These are phyloP conservation scores for Melanaphis sacchari DNA, from an alignment of 1,140 invertebrate genomes.

Conservation along the genomic window DNA sequence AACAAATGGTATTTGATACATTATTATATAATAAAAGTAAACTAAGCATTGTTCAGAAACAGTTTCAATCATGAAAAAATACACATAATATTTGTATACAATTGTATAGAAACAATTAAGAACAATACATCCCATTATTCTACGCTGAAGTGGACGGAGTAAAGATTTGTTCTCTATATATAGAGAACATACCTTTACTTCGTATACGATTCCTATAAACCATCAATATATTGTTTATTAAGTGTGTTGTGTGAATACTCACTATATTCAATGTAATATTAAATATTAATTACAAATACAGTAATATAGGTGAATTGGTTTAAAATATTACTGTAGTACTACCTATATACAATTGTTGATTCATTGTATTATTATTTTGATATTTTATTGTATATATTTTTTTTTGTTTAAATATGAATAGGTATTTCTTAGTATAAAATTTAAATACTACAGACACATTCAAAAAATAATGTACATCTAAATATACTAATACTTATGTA, in stretches of 20 bases:
- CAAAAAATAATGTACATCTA: background rate
- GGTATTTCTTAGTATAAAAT: background rate
- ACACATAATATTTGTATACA: background rate
- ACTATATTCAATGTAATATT: too few relatives aligned
- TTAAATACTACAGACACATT: background rate
- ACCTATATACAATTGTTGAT: too few relatives aligned
- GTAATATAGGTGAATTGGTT: too few relatives aligned
- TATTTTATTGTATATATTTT: background rate
- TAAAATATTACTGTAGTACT: too few relatives aligned
- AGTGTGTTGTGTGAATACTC: too few relatives aligned
- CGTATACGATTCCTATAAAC: background rate
- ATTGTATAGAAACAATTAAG: background rate
- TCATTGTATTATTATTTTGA: background rate
- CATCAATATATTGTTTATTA: background rate
- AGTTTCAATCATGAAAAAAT: background rate
- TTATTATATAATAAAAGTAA: background rate
- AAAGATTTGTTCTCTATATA: background rate
- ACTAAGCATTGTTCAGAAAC: background rate
- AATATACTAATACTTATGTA: background rate
- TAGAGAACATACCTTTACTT: background rate
- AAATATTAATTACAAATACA: background rate
- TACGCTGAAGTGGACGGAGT: background rate
- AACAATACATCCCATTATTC: background rate
- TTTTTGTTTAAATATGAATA: background rate
- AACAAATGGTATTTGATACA: background rate